Evolutionary conservation across 2,113 vertebrate genomes (phyloP), one percentile per base, ranked within the genome.

Genomic region (Bucco capensis): DNA sequence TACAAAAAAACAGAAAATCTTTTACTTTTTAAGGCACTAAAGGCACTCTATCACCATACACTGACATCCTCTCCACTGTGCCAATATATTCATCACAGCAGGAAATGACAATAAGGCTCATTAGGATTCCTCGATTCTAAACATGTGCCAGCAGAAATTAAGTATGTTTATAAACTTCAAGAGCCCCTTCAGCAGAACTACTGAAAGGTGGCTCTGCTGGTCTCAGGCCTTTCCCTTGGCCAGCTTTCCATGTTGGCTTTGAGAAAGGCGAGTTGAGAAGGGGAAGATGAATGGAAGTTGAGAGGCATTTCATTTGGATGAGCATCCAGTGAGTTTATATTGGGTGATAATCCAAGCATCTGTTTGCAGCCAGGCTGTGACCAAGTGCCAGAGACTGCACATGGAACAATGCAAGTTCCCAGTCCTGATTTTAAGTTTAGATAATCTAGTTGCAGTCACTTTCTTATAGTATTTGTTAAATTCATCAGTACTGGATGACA

Each of bases 1-100:
- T 99, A 97, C n/a, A 98, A 90, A 24, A 90, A 67, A 96, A 71
- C 2, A 94, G 88, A 72, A 66, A 35, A 49, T 5, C 12, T 35
- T n/a, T 71, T 90, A 42, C 71, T 90, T 74, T 81, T 27, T 66
- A 80, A 30, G 24, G 30, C 9, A 56, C n/a, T 38, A 11, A 64
- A 61, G 77, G 42, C 35, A 67, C 27, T 19, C 9, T 31, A 53
- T 8, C n/a, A 75, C 44, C 9, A 0, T 12, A 79, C 18, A 38
- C 7, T 14, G 18, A 56, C 12, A 74, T 67, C 37, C 46, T 65
- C 9, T 51, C 35, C 40, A n/a, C 51, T 38, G 30, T 56, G 30
- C 27, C 38, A 77, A 23, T 1, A 6, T 16, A 42, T 54, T 80
- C 30, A 42, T 31, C 30, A 69, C 18, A 66, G 9, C 14, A 66